Evolutionary conservation across 2,113 vertebrate genomes (phyloP), one percentile per base, ranked within the genome.

Genomic region (Pterocles burchelli): DNA sequence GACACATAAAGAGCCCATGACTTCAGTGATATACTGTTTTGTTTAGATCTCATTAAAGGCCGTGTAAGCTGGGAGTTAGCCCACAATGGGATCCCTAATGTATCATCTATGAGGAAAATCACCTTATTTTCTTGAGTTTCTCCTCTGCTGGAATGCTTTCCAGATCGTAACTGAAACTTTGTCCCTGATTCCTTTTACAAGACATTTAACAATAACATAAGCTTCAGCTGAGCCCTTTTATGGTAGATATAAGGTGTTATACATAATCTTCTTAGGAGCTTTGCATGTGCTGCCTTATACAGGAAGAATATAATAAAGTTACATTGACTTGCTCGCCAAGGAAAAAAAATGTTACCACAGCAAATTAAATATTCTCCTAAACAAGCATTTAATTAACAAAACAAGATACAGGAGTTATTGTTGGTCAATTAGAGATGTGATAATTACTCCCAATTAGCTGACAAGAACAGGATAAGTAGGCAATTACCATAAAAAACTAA

Each of bases 181-280:
- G 66, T 76, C 94, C 89, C 46, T 88, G 49, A 93, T 97, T 90
- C n/a, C 41, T 90, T 90, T 97, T 85, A 94, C 58, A 96, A 95
- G 73, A 54, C 6, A 18, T 93, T 96, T 90, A 86, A 92, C 81
- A 95, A 83, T 86, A 94, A 79, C 58, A 26, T 95, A 88, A 97
- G 85, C 88, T 94, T 85, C 78, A 93, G 67, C 85, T 96, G 88
- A 97, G 76, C 48, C 65, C 58, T 72, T 95, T 96, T 95, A 76
- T 91, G 88, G 77, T 17, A 96, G 81, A 86, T 94, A 75, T 41
- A 89, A 96, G 75, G 96, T 96, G 74, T 71, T 96, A 72, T 48
- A 76, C 54, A 84, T 95, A 96, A 97, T 97, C 88, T 97, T 89
- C 91, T 96, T 94, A 95, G 46, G 34, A 68, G 78, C 61, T 96